phyloP scores from a whole-genome alignment of 30 jellyfish, hydroid and myxozoan species.

The Mastigias papua region DNA sequence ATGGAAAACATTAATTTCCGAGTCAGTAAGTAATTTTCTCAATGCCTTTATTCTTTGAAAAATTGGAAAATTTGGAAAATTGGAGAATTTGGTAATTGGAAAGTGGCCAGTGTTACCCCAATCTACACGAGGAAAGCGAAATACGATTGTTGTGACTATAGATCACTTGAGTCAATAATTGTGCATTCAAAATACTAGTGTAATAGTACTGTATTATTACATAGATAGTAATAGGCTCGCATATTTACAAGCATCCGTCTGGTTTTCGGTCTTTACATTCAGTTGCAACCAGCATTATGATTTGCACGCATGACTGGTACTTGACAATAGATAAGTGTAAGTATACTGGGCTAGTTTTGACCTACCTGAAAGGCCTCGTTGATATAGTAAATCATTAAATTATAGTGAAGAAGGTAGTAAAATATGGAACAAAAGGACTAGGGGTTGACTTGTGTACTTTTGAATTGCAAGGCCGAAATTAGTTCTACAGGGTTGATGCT shows the following conservation, averaged over 20 bases:
- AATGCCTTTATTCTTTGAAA: too few species aligned
- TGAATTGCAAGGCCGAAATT: conserved; percentile 24
- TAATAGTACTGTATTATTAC: conserved; percentile 3
- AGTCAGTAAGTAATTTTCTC: too few species aligned
- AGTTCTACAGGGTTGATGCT: conserved; percentile 17
- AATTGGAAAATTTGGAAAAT: too few species aligned
- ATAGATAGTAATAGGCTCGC: conserved; percentile 20
- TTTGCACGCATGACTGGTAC: neutral
- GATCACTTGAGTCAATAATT: neutral
- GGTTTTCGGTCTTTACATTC: neutral
- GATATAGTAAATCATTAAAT: neutral
- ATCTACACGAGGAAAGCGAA: neutral
- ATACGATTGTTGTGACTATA: neutral
- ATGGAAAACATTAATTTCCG: too few species aligned
- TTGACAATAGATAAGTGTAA: neutral
- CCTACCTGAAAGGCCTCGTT: neutral
- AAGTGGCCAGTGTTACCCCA: neutral
- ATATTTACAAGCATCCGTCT: conserved; percentile 14
- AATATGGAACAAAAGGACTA: conserved; percentile 20
- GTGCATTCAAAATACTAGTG: neutral
- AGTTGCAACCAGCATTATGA: neutral
- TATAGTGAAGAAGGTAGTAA: neutral
- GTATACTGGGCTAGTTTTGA: neutral
- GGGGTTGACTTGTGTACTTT: conserved; percentile 7
- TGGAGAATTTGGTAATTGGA: neutral